Evolutionary conservation across 2,888 invertebrate genomes (phyloP), one percentile per base, ranked within the genome.

Genomic region (Hirtodrosophila trivittata): DNA sequence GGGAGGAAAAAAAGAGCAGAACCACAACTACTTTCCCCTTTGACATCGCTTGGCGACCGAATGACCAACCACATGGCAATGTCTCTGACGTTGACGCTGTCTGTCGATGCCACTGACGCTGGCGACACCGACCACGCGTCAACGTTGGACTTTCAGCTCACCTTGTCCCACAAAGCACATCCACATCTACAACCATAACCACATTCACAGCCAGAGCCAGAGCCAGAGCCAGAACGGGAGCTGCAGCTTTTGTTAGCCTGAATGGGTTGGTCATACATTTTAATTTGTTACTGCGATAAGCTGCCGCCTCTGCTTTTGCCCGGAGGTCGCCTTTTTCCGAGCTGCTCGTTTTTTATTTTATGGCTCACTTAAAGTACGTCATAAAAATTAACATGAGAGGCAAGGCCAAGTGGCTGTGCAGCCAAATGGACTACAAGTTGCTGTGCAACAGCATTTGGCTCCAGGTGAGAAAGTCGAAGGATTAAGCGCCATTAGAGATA

Each of bases 341-440:
- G 25, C 30, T 16, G n/a, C 13, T 50, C 10, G 32, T 10, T 33
- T 32, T 50, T 45, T 56, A 52, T 77, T 82, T 82, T 75, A 80
- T 77, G 75, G 77, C 78, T 77, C 77, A 77, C 70, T 78, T 56
- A 75, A 73, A 75, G 69, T 66, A 73, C 82, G 77, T 77, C 80
- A 78, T 82, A 78, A 77, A 82, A 80, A 80, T 80, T 78, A 80
- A 80, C 78, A 77, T 51, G 77, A 75, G 68, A 56, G 63, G 50
- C 64, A 58, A 63, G 66, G 47, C 51, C 47, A 46, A 42, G 65
- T 69, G 49, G 65, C 55, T 32, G 21, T 45, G 39, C 50, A 47
- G 30, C 43, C 38, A 30, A 35, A 21, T 32, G 28, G 28, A 28
- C 28, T 28, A 28, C 28, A 33, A 33, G 6, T 33, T 38, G 38